These are phyloP conservation scores for Phasianus colchicus DNA, from an alignment of 2,113 vertebrate genomes.

Conservation along the genomic window DNA sequence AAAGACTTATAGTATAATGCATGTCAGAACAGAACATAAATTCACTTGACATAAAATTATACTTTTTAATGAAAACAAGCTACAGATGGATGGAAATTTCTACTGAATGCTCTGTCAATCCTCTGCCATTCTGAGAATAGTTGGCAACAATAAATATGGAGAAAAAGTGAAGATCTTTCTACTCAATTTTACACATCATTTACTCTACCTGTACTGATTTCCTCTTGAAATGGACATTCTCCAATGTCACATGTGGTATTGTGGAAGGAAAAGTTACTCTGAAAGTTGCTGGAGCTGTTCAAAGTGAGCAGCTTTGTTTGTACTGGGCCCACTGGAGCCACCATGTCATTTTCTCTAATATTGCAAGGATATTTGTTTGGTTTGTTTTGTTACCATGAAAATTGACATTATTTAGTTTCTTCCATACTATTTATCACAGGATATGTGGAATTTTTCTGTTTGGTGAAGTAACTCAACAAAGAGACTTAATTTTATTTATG, in stretches of 20 bases:
- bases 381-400: not conserved
- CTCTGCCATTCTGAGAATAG: not conserved
- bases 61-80: constrained; percentile 66
- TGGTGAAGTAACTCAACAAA: not conserved
- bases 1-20: constrained; percentile 3
- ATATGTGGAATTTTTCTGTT: rapidly evolving
- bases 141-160: constrained; percentile 58
- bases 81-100: constrained; percentile 51
- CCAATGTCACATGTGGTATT: constrained; percentile 34
- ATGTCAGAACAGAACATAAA: constrained; percentile 57
- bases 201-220: constrained; percentile 9
- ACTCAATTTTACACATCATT: constrained; percentile 71
- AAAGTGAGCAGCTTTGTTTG: not conserved
- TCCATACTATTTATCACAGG: not conserved
- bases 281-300: not conserved
- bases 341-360: not conserved
- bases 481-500: not conserved
- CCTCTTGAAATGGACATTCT: constrained; percentile 39
- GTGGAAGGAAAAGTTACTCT: constrained; percentile 25
- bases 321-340: not conserved
- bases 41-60: constrained; percentile 55
- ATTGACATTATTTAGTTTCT: not conserved
- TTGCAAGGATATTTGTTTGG: not conserved
- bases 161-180: constrained; percentile 48
- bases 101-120: constrained; percentile 51